A percentile compares a stretch with the other conserved stretches of the same genome.
phyloP scores from a whole-genome alignment of 2,888 invertebrate genomes.

The Argynnis bischoffii region DNA sequence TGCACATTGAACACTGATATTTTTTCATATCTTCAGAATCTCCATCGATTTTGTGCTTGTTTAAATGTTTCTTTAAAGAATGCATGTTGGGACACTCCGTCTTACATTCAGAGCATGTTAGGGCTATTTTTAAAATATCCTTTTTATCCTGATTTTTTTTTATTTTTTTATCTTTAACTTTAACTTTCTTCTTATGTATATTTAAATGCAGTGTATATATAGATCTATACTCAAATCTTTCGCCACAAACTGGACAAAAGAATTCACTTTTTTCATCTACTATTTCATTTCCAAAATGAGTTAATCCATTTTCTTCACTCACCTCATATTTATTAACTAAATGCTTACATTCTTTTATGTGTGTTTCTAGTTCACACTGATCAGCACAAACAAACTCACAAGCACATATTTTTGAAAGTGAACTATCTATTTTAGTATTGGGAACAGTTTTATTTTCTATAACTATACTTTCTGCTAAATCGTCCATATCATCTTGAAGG shows the following conservation, averaged over 20 bases:
- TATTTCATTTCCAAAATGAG: conserved; percentile 15
- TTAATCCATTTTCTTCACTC: conserved; percentile 10
- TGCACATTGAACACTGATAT: conserved; percentile 62
- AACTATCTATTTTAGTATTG: background rate
- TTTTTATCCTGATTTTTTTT: conserved; percentile 31
- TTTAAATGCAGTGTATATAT: conserved; percentile 25
- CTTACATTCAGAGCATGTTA: conserved; percentile 31
- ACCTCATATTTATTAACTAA: conserved; percentile 8
- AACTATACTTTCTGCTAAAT: conserved; percentile 18
- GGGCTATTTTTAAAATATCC: conserved; percentile 33
- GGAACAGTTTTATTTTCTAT: conserved; percentile 15
- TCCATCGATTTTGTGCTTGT: conserved; percentile 27
- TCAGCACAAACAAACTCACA: conserved; percentile 20
- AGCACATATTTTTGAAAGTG: conserved; percentile 11
- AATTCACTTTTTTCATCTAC: conserved; percentile 7
- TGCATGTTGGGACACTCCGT: conserved; percentile 13
- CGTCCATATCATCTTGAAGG: conserved; percentile 26
- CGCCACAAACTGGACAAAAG: conserved; percentile 25
- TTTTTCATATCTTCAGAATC: conserved; percentile 32
- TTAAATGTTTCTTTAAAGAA: conserved; percentile 23
- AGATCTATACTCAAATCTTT: conserved; percentile 6
- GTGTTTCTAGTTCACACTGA: conserved; percentile 20
- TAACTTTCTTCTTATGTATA: conserved; percentile 23
- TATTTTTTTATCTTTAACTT: conserved; percentile 20
- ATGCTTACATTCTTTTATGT: conserved; percentile 26